Base-by-base conservation (phyloP, 2,888 invertebrate genomes). In the Gastrophysa polygoni region DNA sequence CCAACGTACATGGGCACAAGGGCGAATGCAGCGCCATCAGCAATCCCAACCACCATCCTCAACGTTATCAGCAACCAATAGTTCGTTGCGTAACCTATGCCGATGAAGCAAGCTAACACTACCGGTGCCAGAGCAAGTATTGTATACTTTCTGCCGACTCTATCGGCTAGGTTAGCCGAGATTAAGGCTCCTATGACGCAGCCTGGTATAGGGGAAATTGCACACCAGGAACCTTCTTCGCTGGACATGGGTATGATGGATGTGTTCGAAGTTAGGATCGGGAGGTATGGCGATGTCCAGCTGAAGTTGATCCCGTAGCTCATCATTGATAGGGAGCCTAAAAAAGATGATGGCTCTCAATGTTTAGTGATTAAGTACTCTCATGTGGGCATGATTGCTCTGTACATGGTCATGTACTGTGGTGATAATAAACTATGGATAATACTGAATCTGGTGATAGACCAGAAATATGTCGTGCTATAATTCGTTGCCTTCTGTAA, bases 61-160 rank as follows among this genome's bases (percentile, higher is more conserved):
- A 73, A 74, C 4, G 84, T 81, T 3, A 14, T 51, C 14, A 43
- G 32, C 5, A 11, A 59, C 43, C 18, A 48, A 11, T 57, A 38
- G 46, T 24, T 48, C 24, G 8, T 48, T 3, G 11, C 11, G 28
- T 11, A 59, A 18, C 38, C 46, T 3, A 59, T 52, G 43, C 2
- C 11, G 1, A 57, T 18, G 17, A 28, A 10, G 57, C 47, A 48
- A 32, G 20, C 16, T 3, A 57, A n/a, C 5, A 57, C 48, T 6
- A 32, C 32, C 8, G 57, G 48, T 8, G 48, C 48, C 47, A 57
- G 18, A 7, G n/a, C 17, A 11, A 89, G 81, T 1, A 89, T 82
- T n/a, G 87, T 86, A 10, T 83, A 84, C 75, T 89, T 89, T n/a
- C 90, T 83, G 16, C 90, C 90, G 63, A 88, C 83, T 64, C 83